Evolutionary conservation across 2,797 vertebrate genomes (phyloP), one percentile per base, ranked within the genome.

Genomic region (Schizopygopsis malacanthus): DNA sequence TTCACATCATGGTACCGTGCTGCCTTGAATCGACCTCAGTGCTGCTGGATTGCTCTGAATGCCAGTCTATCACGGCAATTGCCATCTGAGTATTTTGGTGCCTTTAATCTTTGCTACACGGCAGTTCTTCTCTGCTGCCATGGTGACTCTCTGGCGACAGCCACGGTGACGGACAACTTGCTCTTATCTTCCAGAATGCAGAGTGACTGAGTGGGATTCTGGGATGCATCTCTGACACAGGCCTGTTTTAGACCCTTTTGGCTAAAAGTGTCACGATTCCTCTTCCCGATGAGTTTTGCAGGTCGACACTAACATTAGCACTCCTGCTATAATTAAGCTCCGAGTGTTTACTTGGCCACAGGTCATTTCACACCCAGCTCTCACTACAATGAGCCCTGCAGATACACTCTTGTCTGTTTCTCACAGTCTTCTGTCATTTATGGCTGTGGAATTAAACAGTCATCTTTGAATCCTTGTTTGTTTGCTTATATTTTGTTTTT

Each of bases 151-250:
- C 22, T 82, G 78, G 77, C 59, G 8, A 81, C 72, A 52, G 78
- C 43, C 25, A n/a, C 12, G 2, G 47, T 86, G 87, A 89, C 4
- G 43, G 84, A 85, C 83, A 78, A 63, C 73, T 89, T 45, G 47
- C 81, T 88, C 86, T 89, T 88, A 89, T 89, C 89, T 59, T 72
- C 54, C 81, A 81, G 67, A 86, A 89, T 89, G 80, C 87, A 88
- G 67, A 81, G 69, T 79, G 87, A 79, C 82, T 75, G 67, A 75
- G 61, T 37, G 52, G 82, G 88, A 79, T 76, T 70, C 79, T 84
- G 85, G 75, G 83, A 72, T 82, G 16, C 56, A 70, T 80, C 76
- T 59, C 39, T 54, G 20, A 10, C 28, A 59, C 78, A 50, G 83
- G 41, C 70, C 45, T 78, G 78, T 84, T 81, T 45, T 84, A 61